These are phyloP conservation scores for Chydorus sphaericus DNA, from an alignment of 2,888 invertebrate genomes.

Conservation along the genomic window DNA sequence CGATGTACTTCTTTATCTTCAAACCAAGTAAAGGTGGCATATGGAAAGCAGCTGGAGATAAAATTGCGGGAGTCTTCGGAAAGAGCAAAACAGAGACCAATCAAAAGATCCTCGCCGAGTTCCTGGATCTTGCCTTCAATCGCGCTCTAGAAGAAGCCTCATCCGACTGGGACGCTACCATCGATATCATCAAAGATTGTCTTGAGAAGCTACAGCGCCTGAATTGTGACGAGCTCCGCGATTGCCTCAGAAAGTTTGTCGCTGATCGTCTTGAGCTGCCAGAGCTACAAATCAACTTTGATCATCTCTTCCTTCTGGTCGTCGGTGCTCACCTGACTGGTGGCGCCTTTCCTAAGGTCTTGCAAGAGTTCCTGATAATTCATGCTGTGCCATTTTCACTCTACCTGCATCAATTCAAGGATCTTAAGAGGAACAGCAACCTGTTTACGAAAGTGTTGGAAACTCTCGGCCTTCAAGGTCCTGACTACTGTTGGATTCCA, in stretches of 20 bases:
- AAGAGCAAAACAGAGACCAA: not conserved
- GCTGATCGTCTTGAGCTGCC: not conserved
- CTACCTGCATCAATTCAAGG: not conserved
- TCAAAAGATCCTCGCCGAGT: not conserved
- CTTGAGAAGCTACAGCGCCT: not conserved
- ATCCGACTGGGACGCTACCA: not conserved
- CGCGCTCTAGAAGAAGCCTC: not conserved
- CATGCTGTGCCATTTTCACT: not conserved
- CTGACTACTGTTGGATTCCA: not conserved
- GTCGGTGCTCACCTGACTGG: not conserved
- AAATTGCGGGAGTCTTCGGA: too few species aligned
- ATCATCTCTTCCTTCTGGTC: not conserved
- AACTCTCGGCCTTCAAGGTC: not conserved
- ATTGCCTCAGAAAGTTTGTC: not conserved
- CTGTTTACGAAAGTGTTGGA: not conserved
- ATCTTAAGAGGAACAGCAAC: not conserved
- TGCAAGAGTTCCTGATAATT: not conserved
- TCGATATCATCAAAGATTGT: not conserved
- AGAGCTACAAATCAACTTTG: not conserved
- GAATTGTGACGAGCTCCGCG: not conserved
- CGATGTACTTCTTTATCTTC: constrained; percentile 5
- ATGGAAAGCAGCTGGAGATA: not conserved
- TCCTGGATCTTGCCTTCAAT: not conserved
- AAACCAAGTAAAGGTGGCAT: not conserved
- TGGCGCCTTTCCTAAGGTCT: not conserved